phyloP scores from a whole-genome alignment of 2,113 vertebrate species.

The Hydrochoerus hydrochaeris region DNA sequence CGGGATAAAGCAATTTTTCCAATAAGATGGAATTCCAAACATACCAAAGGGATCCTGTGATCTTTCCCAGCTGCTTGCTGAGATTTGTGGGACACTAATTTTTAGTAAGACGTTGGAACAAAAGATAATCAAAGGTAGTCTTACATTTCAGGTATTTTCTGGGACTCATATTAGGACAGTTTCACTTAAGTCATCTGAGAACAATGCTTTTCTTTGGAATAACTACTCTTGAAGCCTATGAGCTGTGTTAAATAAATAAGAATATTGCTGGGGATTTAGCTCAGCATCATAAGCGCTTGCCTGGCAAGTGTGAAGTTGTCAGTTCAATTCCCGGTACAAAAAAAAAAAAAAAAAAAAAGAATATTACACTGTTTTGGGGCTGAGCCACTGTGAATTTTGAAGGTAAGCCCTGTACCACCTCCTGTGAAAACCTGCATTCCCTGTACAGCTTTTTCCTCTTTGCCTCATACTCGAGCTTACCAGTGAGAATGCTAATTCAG shows the following conservation, averaged over 20 bases:
- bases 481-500: constrained; percentile 84
- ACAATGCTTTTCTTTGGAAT: not conserved
- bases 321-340: no score
- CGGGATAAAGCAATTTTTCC: constrained; percentile 60
- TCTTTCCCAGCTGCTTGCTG: not conserved
- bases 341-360: no score
- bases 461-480: constrained; percentile 87
- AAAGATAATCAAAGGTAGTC: not conserved
- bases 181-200: not conserved
- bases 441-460: not conserved
- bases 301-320: no score
- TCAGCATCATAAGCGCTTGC: no score
- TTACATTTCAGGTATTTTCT: not conserved
- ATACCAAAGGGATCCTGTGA: not conserved
- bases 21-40: not conserved
- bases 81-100: not conserved
- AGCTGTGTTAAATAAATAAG: not conserved
- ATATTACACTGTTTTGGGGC: not conserved
- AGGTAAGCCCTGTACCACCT: not conserved
- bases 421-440: not conserved
- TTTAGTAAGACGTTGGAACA: not conserved
- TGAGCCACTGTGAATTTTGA: not conserved
- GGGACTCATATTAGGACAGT: not conserved
- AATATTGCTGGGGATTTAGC: no score
- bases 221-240: not conserved